A percentile compares a stretch with the other conserved stretches of the same genome.
phyloP scores from a whole-genome alignment of 1,140 invertebrate genomes.

The Drosophila biarmipes region DNA sequence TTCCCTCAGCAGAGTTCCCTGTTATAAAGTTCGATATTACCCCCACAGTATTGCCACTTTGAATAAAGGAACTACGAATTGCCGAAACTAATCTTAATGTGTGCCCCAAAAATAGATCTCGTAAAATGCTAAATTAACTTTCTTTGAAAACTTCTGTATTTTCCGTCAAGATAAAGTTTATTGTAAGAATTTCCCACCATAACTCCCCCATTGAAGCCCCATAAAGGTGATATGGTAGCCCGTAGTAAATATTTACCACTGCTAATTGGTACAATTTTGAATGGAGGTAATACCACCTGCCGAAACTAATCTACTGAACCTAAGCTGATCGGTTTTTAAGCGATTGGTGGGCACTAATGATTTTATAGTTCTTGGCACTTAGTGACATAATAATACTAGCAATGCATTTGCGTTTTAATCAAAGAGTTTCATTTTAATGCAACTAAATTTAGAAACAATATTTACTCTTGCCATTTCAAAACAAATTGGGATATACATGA shows the following conservation, averaged over 20 bases:
- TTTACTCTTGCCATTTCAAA: too few species aligned
- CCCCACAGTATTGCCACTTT: not conserved
- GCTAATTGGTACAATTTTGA: not conserved
- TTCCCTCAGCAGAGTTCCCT: not conserved
- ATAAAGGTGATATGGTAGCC: constrained; percentile 6
- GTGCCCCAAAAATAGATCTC: not conserved
- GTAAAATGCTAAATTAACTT: not conserved
- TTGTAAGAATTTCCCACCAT: not conserved
- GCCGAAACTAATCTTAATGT: not conserved
- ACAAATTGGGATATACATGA: too few species aligned
- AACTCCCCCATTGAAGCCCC: not conserved
- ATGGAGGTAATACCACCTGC: not conserved
- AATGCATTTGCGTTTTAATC: too few species aligned
- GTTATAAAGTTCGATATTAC: not conserved
- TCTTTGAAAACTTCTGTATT: not conserved
- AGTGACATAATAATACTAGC: not conserved
- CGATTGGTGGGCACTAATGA: not conserved
- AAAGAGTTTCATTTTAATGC: too few species aligned
- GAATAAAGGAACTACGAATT: not conserved
- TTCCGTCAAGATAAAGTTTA: constrained; percentile 17
- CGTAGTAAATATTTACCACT: constrained; percentile 5
- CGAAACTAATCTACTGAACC: not conserved
- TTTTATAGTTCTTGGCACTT: not conserved
- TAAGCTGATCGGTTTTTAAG: not conserved
- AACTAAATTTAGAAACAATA: too few species aligned